Evolutionary conservation across 2,797 vertebrate species (phyloP), one percentile per base, ranked within the genome.

Genomic region (Rhynchonycteris naso): DNA sequence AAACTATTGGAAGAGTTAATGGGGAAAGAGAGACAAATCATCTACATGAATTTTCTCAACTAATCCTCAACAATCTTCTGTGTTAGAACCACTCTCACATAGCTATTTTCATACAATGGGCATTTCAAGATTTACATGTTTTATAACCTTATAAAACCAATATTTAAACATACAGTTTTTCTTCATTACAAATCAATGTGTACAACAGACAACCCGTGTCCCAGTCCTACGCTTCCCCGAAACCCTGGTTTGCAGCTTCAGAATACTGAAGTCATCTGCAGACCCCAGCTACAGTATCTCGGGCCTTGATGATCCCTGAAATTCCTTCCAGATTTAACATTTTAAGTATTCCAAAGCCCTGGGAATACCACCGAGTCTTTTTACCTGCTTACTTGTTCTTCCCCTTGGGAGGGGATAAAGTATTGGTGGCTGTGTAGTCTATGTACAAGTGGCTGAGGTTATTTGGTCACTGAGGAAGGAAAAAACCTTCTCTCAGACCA

Each of bases 121-220:
- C 38, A 63, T 58, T 71, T 54, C 86, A 74, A 79, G n/a, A 63
- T 61, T 66, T 86, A 94, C 7, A n/a, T 35, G 38, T 59, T 93
- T 91, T 92, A 94, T 14, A 84, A 50, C 61, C 30, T 84, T 85
- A 38, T 84, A 81, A 95, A 92, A 90, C 13, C n/a, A 91, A 69
- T 21, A 11, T 81, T 79, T 86, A 95, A 81, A 68, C 21, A 79
- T 26, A 66, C 1, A 88, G 71, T 50, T 83, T 92, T 87, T 91
- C 80, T 72, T 83, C 35, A 90, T 54, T 75, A 81, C 52, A 88
- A 88, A 96, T 33, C 38, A 83, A 71, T 26, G 11, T 38, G 16
- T 18, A 11, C 50, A 52, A 85, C 1, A 76, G 84, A 61, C 35
- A 84, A 69, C 7, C 26, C 10, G 1, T 43, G 65, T 50, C 28